Evolutionary conservation across 1,140 invertebrate genomes (phyloP).

Genomic region (Cardiocondyla obscurior): DNA sequence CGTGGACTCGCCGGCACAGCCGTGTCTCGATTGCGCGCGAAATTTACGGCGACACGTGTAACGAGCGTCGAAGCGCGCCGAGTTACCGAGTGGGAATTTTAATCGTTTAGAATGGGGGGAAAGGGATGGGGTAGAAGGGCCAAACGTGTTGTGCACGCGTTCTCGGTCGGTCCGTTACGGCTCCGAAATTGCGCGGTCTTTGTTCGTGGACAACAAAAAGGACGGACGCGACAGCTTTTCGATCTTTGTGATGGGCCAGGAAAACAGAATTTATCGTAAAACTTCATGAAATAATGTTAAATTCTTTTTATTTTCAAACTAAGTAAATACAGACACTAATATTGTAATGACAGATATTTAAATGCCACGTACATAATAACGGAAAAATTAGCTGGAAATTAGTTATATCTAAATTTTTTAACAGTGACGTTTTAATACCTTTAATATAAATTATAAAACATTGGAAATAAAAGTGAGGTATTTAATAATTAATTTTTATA

Average conservation of each 20-base stretch:
- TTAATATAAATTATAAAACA: neutral
- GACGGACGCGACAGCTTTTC: neutral
- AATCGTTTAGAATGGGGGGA: neutral
- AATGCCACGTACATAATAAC: neutral
- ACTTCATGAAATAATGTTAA: neutral
- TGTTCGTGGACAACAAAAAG: conserved; percentile 10
- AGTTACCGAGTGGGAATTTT: neutral
- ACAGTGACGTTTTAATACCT: neutral
- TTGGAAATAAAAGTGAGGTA: no score
- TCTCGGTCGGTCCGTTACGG: neutral
- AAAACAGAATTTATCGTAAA: neutral
- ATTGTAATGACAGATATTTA: neutral
- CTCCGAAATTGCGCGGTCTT: conserved; percentile 2
- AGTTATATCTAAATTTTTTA: neutral
- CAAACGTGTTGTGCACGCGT: neutral
- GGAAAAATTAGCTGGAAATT: neutral
- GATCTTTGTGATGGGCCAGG: neutral
- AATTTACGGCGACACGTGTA: neutral
- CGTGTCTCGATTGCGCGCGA: neutral
- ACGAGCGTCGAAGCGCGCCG: no score
- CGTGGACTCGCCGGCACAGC: neutral
- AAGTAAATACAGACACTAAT: neutral
- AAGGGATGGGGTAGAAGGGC: neutral
- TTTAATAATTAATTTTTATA: no score
- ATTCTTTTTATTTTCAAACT: neutral